phyloP scores from a whole-genome alignment of 2,113 vertebrate genomes.

The Ceyx margarethae region DNA sequence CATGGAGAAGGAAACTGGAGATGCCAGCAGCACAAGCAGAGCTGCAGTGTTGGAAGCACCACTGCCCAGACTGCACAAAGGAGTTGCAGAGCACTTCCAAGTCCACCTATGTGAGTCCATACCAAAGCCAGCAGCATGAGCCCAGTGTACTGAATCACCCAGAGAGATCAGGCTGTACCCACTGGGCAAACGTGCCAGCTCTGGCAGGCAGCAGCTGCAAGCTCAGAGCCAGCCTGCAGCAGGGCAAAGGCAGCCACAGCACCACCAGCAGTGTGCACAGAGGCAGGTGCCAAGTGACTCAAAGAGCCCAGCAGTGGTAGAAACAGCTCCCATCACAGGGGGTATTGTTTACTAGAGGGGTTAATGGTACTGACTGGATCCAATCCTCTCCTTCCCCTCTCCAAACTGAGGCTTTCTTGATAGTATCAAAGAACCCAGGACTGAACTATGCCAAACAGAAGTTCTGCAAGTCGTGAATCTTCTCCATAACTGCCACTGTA shows the following conservation, averaged over 20 bases:
- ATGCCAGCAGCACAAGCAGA: background rate
- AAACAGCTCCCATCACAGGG: background rate
- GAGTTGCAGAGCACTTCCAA: background rate
- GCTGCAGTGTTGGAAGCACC: background rate
- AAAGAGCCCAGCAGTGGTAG: background rate
- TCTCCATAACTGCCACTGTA: background rate
- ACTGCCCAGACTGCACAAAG: background rate
- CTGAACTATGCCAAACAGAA: background rate
- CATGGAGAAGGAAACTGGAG: background rate
- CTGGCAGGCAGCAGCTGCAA: background rate
- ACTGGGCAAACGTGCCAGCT: background rate
- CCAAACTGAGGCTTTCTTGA: background rate
- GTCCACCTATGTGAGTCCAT: background rate
- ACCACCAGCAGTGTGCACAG: background rate
- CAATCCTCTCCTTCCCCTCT: background rate
- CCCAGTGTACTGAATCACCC: background rate
- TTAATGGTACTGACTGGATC: background rate
- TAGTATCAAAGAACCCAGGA: background rate
- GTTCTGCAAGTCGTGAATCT: background rate
- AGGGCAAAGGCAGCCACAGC: background rate
- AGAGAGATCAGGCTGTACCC: background rate
- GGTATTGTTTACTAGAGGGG: background rate
- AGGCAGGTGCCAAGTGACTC: background rate
- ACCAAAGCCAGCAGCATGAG: background rate
- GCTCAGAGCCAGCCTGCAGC: background rate